Evolutionary conservation across 2,797 vertebrate species (phyloP).

Genomic region (Catamblyrhynchus diadema): DNA sequence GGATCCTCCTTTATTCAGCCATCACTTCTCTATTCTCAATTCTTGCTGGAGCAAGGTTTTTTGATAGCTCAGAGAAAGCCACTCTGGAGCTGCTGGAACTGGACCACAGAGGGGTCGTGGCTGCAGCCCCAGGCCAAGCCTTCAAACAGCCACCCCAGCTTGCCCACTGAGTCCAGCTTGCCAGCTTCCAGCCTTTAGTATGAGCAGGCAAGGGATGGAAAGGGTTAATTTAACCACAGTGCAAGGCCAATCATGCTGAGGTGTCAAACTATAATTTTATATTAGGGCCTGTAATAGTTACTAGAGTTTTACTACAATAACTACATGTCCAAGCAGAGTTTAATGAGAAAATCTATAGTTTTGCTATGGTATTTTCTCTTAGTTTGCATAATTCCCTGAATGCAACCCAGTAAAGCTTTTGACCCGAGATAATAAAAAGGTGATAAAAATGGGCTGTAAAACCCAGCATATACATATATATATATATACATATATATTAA

Average conservation of each 20-base stretch:
- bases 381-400: constrained; percentile 84
- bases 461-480: constrained; percentile 49
- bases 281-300: constrained; percentile 82
- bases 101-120: rapidly evolving
- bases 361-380: constrained; percentile 83
- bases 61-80: not conserved
- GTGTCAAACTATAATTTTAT: constrained; percentile 81
- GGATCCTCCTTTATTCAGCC: not conserved
- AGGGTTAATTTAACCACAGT: constrained; percentile 57
- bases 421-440: constrained; percentile 81
- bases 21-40: not conserved
- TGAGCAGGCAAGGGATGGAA: not conserved
- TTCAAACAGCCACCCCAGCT: not conserved
- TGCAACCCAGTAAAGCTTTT: constrained; percentile 83
- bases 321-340: constrained; percentile 82
- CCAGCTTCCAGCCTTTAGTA: not conserved
- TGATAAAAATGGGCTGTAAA: constrained; percentile 78
- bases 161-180: not conserved
- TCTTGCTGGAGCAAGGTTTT: not conserved
- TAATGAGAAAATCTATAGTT: constrained; percentile 85
- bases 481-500: not conserved
- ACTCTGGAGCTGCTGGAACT: not conserved
- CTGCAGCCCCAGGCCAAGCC: not conserved
- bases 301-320: constrained; percentile 84
- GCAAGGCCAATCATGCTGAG: constrained; percentile 65